These are phyloP conservation scores for Drosophila ananassae DNA, from an alignment of 1,140 invertebrate genomes.

Conservation along the genomic window DNA sequence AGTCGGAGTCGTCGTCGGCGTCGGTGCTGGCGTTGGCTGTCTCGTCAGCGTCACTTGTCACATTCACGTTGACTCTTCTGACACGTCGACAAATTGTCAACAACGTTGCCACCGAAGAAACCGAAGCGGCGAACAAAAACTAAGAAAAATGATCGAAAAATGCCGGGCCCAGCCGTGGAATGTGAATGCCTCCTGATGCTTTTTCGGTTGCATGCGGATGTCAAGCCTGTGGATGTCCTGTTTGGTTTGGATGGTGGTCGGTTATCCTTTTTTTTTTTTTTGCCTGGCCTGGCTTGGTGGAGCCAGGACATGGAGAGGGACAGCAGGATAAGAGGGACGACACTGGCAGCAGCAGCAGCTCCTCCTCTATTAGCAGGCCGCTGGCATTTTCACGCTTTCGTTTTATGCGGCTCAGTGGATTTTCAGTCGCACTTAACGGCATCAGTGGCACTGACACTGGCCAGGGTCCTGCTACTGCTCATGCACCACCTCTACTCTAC, in stretches of 20 bases:
- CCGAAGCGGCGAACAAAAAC: constrained; percentile 37
- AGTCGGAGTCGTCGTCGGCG: constrained; percentile 42
- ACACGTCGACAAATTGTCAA: constrained; percentile 82
- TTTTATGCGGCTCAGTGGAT: constrained; percentile 76
- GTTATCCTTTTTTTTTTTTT: background rate
- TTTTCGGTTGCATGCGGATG: constrained; percentile 6
- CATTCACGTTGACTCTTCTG: constrained; percentile 78
- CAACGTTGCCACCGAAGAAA: constrained; percentile 70
- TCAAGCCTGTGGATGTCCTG: constrained; percentile 6
- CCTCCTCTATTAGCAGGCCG: constrained; percentile 66
- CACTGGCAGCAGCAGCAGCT: background rate
- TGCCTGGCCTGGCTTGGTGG: too few relatives aligned
- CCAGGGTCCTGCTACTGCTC: background rate
- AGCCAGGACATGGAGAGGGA: too few relatives aligned
- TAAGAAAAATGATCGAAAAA: constrained; percentile 52
- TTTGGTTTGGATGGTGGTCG: background rate
- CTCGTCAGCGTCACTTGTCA: constrained; percentile 76
- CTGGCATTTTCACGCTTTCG: constrained; percentile 69
- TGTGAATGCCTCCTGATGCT: constrained; percentile 4
- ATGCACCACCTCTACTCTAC: background rate
- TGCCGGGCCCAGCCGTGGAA: constrained; percentile 15
- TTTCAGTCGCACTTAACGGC: constrained; percentile 66
- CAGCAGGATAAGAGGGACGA: background rate
- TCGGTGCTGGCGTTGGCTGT: constrained; percentile 18
- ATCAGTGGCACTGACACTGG: constrained; percentile 54